phyloP scores from a whole-genome alignment of 2,797 vertebrate genomes.

The Lepus oiostolus region DNA sequence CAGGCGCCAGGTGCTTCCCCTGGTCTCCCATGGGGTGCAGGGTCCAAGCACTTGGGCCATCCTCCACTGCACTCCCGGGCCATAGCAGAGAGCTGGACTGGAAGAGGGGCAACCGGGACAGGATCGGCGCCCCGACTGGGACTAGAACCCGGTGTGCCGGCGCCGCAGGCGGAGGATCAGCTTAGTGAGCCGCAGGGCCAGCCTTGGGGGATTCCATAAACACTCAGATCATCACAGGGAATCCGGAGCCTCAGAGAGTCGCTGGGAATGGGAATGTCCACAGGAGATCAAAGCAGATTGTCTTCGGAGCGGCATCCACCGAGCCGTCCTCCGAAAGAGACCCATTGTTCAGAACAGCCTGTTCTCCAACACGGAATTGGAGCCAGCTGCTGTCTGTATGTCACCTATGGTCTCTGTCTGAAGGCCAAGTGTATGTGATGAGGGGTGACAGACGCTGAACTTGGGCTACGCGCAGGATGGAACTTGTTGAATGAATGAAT shows the following conservation, averaged over 20 bases:
- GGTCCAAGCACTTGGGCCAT: too few species aligned
- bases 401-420: constrained; percentile 76
- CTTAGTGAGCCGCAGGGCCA: too few species aligned
- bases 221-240: constrained; percentile 58
- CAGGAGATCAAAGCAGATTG: constrained; percentile 60
- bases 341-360: constrained; percentile 44
- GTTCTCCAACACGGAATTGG: constrained; percentile 74
- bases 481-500: constrained; percentile 77
- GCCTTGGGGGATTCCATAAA: constrained; percentile 42
- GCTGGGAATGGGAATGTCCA: constrained; percentile 39
- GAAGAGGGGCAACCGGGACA: too few species aligned
- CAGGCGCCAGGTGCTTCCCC: too few species aligned
- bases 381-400: constrained; percentile 73
- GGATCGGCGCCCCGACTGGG: too few species aligned
- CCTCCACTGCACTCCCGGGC: too few species aligned
- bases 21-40: too few species aligned
- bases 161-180: too few species aligned
- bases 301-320: constrained; percentile 47
- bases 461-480: constrained; percentile 75
- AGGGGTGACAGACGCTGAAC: constrained; percentile 68
- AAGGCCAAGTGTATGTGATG: constrained; percentile 75
- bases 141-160: too few species aligned
- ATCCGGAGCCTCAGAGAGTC: constrained; percentile 27
- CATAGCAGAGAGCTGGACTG: too few species aligned
- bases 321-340: constrained; percentile 74